Base-by-base conservation (phyloP, 2,797 vertebrate genomes). In the Buceros bicornis region DNA sequence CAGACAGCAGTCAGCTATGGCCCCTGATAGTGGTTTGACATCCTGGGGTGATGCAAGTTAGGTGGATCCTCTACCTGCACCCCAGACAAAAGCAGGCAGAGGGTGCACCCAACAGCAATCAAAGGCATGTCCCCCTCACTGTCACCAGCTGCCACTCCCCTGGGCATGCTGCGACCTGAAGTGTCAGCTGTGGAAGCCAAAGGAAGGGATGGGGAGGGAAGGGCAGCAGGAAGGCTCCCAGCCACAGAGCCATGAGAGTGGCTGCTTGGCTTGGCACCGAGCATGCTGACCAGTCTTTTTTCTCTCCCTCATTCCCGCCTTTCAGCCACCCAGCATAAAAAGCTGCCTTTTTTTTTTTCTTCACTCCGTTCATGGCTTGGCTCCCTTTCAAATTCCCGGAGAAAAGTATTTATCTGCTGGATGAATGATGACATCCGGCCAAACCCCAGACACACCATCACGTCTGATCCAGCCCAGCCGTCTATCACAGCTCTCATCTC, bases 401-500 rank as follows among this genome's bases (percentile, higher is more conserved):
- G 95, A 66, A 87, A 82, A 96, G 77, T 67, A 89, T 96, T 96
- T 94, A 82, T 93, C 64, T 94, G 85, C 43, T 80, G 95, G 85
- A 74, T 96, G 95, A 95, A 73, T 65, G 89, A 94, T 96, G 96
- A 93, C 78, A 93, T 94, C 86, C 65, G 14, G 89, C 90, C 95
- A 89, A 78, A 67, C 31, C 92, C 93, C 95, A 94, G 93, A 77
- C 94, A 90, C 53, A 37, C 94, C 73, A 91, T 37, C 80, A 25
- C 42, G 50, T 76, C 72, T 37, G 92, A 88, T 86, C 66, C 82
- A 94, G 89, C 90, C 90, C 77, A 26, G 91, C 86, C 48, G 31
- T 90, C 92, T 58, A 58, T 93, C 93, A 82, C 57, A 1, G 90
- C 45, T 73, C 95, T 85, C 93, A 93, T 80, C 91, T 87, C 60